Evolutionary conservation across 2,113 vertebrate genomes (phyloP).

Genomic region (Chloroceryle aenea): DNA sequence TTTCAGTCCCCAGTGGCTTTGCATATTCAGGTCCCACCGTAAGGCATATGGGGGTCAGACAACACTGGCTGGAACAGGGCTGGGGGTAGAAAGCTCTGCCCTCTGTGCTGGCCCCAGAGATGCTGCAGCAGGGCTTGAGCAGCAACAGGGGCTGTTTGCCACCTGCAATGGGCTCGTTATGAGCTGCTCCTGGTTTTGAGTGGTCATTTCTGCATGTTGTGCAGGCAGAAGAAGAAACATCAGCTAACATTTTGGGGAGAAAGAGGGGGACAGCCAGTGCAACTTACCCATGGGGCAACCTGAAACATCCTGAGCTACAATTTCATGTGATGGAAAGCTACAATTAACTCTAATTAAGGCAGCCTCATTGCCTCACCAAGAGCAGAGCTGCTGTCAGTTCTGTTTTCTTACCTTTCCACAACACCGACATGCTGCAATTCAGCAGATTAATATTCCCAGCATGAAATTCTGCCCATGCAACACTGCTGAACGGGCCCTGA

Average conservation of each 20-base stretch:
- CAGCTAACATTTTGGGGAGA: background rate
- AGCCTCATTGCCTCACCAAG: background rate
- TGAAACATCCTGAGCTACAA: background rate
- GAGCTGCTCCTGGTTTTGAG: background rate
- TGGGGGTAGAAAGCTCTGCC: background rate
- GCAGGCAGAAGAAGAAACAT: background rate
- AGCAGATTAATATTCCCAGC: background rate
- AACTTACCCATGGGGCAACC: background rate
- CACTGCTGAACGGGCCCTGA: background rate
- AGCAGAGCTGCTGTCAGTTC: slow-evolving; percentile 5
- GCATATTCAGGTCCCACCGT: background rate
- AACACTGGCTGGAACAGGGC: background rate
- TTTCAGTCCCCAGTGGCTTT: background rate
- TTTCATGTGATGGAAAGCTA: background rate
- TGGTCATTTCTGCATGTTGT: background rate
- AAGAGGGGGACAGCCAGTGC: background rate
- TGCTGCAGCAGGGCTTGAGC: background rate
- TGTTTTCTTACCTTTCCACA: background rate
- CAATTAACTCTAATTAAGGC: slow-evolving; percentile 31
- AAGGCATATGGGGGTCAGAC: background rate
- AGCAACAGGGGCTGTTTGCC: rapidly evolving
- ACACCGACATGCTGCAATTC: background rate
- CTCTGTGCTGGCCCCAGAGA: rapidly evolving
- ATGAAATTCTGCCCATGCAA: background rate
- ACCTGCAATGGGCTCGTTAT: rapidly evolving